Evolutionary conservation across 64 coral and sea anemone species (phyloP).

Genomic region (Trachythela sp.): DNA sequence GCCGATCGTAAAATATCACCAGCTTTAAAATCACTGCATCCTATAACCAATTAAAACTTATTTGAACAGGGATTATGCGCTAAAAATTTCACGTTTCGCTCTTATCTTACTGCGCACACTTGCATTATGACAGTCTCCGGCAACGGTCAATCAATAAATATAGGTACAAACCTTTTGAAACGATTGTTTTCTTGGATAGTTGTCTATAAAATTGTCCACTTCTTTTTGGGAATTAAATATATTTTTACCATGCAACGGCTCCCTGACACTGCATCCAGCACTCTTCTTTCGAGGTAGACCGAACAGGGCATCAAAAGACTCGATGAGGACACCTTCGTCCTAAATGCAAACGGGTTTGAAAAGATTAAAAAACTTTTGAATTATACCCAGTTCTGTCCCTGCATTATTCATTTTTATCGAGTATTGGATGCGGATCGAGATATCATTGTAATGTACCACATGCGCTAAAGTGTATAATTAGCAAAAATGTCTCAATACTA

Average conservation of each 20-base stretch:
- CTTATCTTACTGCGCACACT: too few species aligned
- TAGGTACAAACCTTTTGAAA: background rate
- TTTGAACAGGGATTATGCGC: background rate
- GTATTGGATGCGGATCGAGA: too few species aligned
- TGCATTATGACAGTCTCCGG: too few species aligned
- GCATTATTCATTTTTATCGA: too few species aligned
- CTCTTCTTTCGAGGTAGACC: background rate
- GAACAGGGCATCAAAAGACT: background rate
- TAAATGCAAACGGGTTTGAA: background rate
- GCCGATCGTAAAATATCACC: background rate
- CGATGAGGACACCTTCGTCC: background rate
- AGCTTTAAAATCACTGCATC: conserved; percentile 10
- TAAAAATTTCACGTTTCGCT: too few species aligned
- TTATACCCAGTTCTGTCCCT: too few species aligned
- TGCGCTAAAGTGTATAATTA: too few species aligned
- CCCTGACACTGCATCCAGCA: background rate
- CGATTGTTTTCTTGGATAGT: background rate
- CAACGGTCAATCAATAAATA: background rate
- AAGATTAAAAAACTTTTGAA: too few species aligned
- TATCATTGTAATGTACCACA: too few species aligned
- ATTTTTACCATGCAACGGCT: background rate
- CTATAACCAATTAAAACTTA: background rate
- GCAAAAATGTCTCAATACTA: too few species aligned
- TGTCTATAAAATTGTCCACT: background rate
- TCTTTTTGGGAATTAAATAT: background rate